phyloP scores from a whole-genome alignment of 2,888 invertebrate species.

The Hoplodrina ambigua region DNA sequence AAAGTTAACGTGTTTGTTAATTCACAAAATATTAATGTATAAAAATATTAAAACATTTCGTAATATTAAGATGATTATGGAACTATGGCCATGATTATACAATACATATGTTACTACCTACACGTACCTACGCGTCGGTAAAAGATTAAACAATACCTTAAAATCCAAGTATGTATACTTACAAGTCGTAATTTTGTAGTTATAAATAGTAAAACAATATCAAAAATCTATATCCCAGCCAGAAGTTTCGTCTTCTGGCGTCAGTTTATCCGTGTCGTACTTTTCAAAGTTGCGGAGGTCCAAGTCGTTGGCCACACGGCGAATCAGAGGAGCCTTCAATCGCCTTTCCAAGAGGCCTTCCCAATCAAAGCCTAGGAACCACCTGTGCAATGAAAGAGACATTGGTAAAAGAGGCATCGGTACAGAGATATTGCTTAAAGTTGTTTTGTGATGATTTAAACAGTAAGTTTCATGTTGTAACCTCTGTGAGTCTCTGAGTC shows the following conservation, averaged over 20 bases:
- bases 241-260: conserved; percentile 96
- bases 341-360: conserved; percentile 92
- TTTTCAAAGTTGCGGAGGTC: conserved; percentile 97
- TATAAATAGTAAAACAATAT: too few relatives aligned
- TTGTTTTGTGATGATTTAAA: not conserved
- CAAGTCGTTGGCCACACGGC: conserved; percentile 92
- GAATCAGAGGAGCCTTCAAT: conserved; percentile 93
- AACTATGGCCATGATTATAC: too few relatives aligned
- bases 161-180: too few relatives aligned
- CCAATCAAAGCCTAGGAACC: conserved; percentile 98
- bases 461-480: not conserved
- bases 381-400: conserved; percentile 89
- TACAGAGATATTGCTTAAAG: too few relatives aligned
- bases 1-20: too few relatives aligned
- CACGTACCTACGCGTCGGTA: too few relatives aligned
- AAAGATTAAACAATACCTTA: too few relatives aligned
- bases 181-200: too few relatives aligned
- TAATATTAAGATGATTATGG: too few relatives aligned
- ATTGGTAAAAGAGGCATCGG: not conserved
- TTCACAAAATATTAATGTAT: too few relatives aligned
- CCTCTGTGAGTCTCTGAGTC: not conserved
- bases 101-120: too few relatives aligned
- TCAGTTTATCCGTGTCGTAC: conserved; percentile 95
- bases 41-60: too few relatives aligned
- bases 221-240: conserved; percentile 97